Evolutionary conservation across 37 sponge, comb jelly and placozoan species (phyloP), one percentile per base, ranked within the genome.

Genomic region (Bolinopsis microptera): DNA sequence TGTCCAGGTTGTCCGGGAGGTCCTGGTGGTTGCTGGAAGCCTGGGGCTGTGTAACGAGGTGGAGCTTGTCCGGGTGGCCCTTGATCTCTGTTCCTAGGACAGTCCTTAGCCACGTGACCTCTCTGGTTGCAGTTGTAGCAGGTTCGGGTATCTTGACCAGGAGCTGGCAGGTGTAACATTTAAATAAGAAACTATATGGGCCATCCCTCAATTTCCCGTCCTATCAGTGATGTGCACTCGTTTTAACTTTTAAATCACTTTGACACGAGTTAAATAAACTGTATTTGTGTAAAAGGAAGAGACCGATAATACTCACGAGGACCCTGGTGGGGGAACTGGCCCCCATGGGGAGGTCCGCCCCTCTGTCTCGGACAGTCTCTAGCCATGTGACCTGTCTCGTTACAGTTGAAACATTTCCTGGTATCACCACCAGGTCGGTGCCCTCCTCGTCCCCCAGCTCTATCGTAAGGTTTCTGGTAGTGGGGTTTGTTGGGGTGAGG

Each of bases 381-480:
- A 38, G 90, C 90, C 90, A 86, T 86, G 61, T 86, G 90, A 26
- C 90, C 90, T 0, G 61, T 24, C 61, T 86, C 90, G 8, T 34
- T 34, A 41, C 90, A 86, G 61, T 86, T 86, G 61, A 86, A 86
- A 86, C 90, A 86, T 27, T 86, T 86, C 61, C 90, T 38, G 32
- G 35, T 5, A 18, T 77, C 80, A 77, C 80, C 80, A 34, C 35
- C 36, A 22, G 80, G 80, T 32, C 80, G 27, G 21, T 32, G 18
- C 33, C 80, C 80, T 9, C 80, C 80, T 32, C 80, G 27, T 32
- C 80, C 80, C 21, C 80, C 80, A 1, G 13, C 36, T 48, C 90
- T 86, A 41, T 86, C 90, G 31, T 86, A 86, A 38, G 90, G 90
- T 40, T 86, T 86, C 61, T 86, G 90, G 90, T 86, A 86, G 90